Conservation (phyloP, 2,797 vertebrate species). For the Menidia menidia region DNA sequence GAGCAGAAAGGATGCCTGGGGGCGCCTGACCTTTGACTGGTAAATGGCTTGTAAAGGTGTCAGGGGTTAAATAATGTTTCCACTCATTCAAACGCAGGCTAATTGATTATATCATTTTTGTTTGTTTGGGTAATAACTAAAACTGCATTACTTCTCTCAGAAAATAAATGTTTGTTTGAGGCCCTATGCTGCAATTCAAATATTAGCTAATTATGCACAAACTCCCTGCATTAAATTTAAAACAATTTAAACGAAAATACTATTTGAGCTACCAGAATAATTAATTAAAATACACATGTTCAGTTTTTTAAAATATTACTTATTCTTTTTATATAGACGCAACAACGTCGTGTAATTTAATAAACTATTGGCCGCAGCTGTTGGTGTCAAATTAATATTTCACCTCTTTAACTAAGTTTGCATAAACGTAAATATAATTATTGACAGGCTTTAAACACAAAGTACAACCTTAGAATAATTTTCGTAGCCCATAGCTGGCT, state of each 20-base stretch:
- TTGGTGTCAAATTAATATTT: neutral
- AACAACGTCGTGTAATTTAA: no score
- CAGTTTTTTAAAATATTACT: no score
- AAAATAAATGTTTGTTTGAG: neutral
- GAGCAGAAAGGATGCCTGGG: slow-evolving; percentile 49
- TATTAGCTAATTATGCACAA: no score
- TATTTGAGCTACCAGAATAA: no score
- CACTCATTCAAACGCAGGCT: slow-evolving; percentile 74
- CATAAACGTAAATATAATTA: neutral
- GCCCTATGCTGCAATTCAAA: no score
- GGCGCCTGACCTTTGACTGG: slow-evolving; percentile 78
- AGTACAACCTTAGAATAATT: neutral
- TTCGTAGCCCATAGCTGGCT: neutral
- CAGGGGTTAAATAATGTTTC: slow-evolving; percentile 87
- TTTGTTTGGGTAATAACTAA: slow-evolving; percentile 17
- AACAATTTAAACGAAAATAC: no score
- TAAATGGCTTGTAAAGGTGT: slow-evolving; percentile 81
- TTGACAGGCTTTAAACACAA: neutral
- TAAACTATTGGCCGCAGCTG: neutral
- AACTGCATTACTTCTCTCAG: neutral
- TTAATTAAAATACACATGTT: no score
- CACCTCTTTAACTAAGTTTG: neutral
- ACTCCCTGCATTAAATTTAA: no score
- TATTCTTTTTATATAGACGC: no score
- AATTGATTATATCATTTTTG: slow-evolving; percentile 65